These are phyloP conservation scores for Hypercompe scribonia DNA, from an alignment of 2,888 invertebrate genomes.

Conservation along the genomic window DNA sequence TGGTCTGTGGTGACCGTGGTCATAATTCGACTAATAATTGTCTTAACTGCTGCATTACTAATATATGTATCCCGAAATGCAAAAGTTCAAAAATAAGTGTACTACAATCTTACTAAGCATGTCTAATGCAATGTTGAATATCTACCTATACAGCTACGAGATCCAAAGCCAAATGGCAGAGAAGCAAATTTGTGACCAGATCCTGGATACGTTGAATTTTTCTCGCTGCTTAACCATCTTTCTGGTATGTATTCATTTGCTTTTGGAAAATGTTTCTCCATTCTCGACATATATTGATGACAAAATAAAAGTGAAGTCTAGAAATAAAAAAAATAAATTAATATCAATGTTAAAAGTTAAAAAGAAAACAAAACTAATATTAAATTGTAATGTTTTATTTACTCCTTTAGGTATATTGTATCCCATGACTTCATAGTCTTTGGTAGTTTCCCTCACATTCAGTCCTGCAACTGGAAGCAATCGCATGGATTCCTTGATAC, in stretches of 20 bases:
- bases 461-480: constrained; percentile 86
- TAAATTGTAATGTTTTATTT: constrained; percentile 49
- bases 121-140: neutral
- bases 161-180: constrained; percentile 89
- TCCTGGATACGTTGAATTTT: constrained; percentile 64
- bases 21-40: no score
- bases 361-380: no score
- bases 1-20: no score
- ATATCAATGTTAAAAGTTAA: no score
- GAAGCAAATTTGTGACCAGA: constrained; percentile 86
- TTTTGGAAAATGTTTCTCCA: constrained; percentile 8
- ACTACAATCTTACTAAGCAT: no score
- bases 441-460: constrained; percentile 78
- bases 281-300: constrained; percentile 83
- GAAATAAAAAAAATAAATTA: neutral
- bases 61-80: no score
- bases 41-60: no score
- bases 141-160: constrained; percentile 88
- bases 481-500: constrained; percentile 89
- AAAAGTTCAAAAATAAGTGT: no score
- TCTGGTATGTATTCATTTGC: constrained; percentile 89
- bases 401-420: constrained; percentile 87
- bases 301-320: constrained; percentile 7
- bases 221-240: constrained; percentile 87
- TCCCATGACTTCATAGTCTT: constrained; percentile 85